phyloP scores from a whole-genome alignment of 2,113 vertebrate species.

The Xenopus tropicalis region UCB_Xtro_10.0 CM004444.2:26032501-26033000 shows the following conservation, averaged over 20 bases:
- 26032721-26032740: background rate
- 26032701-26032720: background rate
- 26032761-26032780: background rate
- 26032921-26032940: no score
- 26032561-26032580: conserved; percentile 1
- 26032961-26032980: no score
- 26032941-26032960: no score
- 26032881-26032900: background rate
- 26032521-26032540: background rate
- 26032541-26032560: background rate
- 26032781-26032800: background rate
- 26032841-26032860: background rate
- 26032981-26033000: no score
- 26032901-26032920: no score
- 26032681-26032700: background rate
- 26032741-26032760: conserved; percentile 1
- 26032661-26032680: background rate
- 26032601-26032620: background rate
- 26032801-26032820: background rate
- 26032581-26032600: background rate
- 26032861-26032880: no score
- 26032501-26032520: background rate
- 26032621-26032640: background rate
- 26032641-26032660: background rate
- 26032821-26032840: background rate